Evolutionary conservation across 1,140 invertebrate genomes (phyloP).

Genomic region (Papilio dardanus): DNA sequence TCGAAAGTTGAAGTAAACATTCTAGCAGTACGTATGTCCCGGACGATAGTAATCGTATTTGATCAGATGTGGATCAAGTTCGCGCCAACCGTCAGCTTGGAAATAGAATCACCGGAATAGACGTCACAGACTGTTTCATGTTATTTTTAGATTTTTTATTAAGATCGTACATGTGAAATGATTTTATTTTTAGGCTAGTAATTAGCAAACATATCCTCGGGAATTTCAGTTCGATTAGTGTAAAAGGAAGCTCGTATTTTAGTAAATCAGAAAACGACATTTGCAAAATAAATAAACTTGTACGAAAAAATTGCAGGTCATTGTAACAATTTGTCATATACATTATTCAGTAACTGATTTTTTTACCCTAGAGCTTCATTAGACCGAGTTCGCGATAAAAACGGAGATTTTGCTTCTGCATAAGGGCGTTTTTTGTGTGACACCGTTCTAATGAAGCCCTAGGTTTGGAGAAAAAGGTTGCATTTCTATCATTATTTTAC

Average conservation of each 20-base stretch:
- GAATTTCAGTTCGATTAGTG: too few relatives aligned
- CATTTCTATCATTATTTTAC: background rate
- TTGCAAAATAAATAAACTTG: too few relatives aligned
- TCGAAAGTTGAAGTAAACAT: background rate
- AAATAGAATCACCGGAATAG: constrained; percentile 21
- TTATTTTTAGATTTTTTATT: constrained; percentile 11
- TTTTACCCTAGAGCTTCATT: too few relatives aligned
- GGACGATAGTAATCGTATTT: constrained; percentile 9
- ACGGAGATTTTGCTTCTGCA: too few relatives aligned
- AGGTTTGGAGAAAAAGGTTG: background rate
- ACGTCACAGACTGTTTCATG: background rate
- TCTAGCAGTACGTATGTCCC: background rate
- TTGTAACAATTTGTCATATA: too few relatives aligned
- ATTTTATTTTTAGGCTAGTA: background rate
- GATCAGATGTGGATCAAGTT: constrained; percentile 23
- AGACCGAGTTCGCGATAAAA: too few relatives aligned
- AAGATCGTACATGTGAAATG: background rate
- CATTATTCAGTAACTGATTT: too few relatives aligned
- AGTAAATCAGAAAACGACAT: too few relatives aligned
- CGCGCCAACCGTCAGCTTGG: background rate
- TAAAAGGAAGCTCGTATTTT: too few relatives aligned
- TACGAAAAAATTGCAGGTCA: too few relatives aligned
- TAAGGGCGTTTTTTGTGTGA: too few relatives aligned
- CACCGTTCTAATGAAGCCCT: too few relatives aligned
- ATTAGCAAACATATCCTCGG: background rate